phyloP scores from a whole-genome alignment of 2,888 invertebrate genomes.

The Notocelia uddmanniana region DNA sequence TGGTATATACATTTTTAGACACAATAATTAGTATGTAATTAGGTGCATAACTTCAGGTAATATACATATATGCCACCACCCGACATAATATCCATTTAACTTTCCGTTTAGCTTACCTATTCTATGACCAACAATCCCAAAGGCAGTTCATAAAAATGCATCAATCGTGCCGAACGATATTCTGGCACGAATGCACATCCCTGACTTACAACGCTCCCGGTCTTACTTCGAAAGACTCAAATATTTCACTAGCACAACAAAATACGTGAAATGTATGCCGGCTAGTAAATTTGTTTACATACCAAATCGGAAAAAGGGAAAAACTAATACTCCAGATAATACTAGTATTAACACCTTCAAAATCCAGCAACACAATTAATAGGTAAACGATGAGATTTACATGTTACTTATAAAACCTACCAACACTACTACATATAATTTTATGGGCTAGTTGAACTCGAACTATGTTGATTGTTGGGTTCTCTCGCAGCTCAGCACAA shows the following conservation, averaged over 20 bases:
- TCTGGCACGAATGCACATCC: slow-evolving; percentile 52
- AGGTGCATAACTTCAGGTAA: no score
- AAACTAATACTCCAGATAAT: background rate
- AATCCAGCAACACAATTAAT: background rate
- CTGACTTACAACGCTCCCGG: slow-evolving; percentile 50
- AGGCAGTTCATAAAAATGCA: slow-evolving; percentile 47
- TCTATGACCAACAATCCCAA: slow-evolving; percentile 16
- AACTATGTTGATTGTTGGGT: background rate
- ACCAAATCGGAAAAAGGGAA: background rate
- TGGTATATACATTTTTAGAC: no score
- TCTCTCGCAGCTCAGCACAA: slow-evolving; percentile 12
- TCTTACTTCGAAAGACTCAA: slow-evolving; percentile 51
- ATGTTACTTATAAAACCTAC: background rate
- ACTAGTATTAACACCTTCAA: background rate
- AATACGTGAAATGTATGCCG: background rate
- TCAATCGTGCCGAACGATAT: slow-evolving; percentile 60
- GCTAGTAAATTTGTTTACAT: background rate
- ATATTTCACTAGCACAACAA: slow-evolving; percentile 48
- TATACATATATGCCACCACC: no score
- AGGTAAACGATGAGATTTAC: background rate
- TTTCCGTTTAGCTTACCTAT: background rate
- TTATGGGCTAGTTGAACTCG: background rate
- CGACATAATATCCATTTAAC: no score
- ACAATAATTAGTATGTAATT: no score
- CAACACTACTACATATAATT: background rate